Base-by-base conservation (phyloP, 2,113 vertebrate species). In the Astur gentilis region DNA sequence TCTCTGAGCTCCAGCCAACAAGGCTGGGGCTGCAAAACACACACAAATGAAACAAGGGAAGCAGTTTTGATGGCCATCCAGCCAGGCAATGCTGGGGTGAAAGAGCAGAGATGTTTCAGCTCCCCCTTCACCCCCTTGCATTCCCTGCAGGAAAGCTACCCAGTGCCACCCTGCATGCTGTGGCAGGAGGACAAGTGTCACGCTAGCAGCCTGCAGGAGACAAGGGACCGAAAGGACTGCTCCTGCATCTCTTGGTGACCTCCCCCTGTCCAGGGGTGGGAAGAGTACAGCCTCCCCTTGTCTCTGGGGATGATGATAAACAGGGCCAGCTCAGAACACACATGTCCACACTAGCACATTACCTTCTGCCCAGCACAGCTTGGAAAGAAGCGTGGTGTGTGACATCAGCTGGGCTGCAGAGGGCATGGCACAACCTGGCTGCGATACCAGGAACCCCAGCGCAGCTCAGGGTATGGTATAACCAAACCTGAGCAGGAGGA, bases 271-370 rank as follows among this genome's bases (percentile, higher is more conserved):
- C 12, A 3, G 58, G 11, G 23, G 32, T 19, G 45, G 38, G 54
- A 49, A 36, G 32, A n/a, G 32, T 44, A 44, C 11, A 87, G 49
- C 69, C 45, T 34, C 16, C 80, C 42, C 16, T 36, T 11, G 11
- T 13, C 54, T 9, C 32, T 17, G 19, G 18, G 52, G 31, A 66
- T 4, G 21, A 10, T 2, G 3, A 67, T 11, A 1, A 6, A 5
- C 29, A 32, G 18, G 26, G 23, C 27, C 61, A 31, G 75, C 73
- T 21, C 40, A 4, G 20, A 34, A 29, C 38, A 31, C 49, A 6
- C 5, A 1, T 1, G 2, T 6, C 64, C 40, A 5, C 3, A 2
- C 3, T 49, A 20, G 40, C 40, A 18, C 5, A 0, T 7, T 19
- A 21, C 25, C 44, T 42, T 25, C 58, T n/a, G 44, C 40, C 44